phyloP scores from a whole-genome alignment of 2,113 vertebrate species.

The Peromyscus californicus region DNA sequence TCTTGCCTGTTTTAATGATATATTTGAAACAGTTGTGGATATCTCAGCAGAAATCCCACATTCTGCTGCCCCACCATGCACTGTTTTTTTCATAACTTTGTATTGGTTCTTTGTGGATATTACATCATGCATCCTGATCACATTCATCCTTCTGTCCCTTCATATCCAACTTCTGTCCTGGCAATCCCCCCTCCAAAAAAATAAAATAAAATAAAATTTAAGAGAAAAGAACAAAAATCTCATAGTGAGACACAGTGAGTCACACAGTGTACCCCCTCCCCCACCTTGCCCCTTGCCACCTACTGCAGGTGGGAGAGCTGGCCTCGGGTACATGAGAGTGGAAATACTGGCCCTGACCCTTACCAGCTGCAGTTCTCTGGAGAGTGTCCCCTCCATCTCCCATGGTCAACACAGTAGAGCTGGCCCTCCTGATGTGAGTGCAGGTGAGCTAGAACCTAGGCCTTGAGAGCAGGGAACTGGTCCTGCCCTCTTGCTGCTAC shows the following conservation, averaged over 20 bases:
- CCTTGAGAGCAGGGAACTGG: no score
- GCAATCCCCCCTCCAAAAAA: neutral
- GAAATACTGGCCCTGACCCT: neutral
- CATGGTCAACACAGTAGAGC: neutral
- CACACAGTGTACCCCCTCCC: neutral
- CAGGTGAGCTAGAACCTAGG: no score
- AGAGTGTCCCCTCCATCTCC: neutral
- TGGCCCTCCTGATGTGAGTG: no score
- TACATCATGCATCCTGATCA: neutral
- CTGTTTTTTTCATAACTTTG: neutral
- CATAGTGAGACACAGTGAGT: neutral
- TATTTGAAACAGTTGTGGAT: constrained; percentile 56
- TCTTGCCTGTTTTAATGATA: constrained; percentile 70
- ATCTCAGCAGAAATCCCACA: constrained; percentile 71
- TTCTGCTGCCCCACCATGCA: constrained; percentile 31
- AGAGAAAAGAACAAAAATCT: neutral
- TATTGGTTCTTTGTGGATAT: neutral
- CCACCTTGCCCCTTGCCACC: neutral
- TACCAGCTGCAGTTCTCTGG: neutral
- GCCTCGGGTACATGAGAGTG: neutral
- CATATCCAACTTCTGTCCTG: neutral
- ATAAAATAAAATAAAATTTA: neutral
- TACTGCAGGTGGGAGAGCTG: neutral
- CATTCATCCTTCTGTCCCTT: neutral
- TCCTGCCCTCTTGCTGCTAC: no score